phyloP scores from a whole-genome alignment of 2,888 invertebrate species.

The Metacarcinus magister region DNA sequence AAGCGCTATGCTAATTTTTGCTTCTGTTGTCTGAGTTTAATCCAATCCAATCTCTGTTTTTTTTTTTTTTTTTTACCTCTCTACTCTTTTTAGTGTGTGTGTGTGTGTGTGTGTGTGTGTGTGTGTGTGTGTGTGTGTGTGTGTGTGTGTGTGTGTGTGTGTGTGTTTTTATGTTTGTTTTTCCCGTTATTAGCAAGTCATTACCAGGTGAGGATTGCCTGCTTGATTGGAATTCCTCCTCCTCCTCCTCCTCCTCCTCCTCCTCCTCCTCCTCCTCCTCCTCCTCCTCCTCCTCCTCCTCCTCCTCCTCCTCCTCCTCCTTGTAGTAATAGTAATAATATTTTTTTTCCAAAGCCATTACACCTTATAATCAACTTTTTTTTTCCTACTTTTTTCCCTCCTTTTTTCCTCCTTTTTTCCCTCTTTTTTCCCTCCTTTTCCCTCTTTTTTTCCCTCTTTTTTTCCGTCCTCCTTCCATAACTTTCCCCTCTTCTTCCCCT shows the following conservation, averaged over 20 bases:
- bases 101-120: not conserved
- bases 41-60: not conserved
- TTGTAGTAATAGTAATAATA: no score
- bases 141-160: conserved; percentile 42
- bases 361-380: no score
- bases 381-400: not conserved
- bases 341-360: no score
- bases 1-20: not conserved
- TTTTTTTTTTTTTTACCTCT: not conserved
- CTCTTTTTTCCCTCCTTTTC: no score
- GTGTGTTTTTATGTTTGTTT: not conserved
- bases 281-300: not conserved
- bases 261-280: not conserved
- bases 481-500: no score
- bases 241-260: not conserved
- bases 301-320: not conserved
- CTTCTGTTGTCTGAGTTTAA: not conserved
- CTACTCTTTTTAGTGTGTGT: not conserved
- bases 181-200: not conserved
- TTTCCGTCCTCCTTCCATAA: not conserved
- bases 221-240: not conserved
- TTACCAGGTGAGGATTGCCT: not conserved
- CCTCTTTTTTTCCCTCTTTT: not conserved
- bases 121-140: not conserved
- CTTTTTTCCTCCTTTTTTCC: no score